Conservation (phyloP, 2,797 vertebrate genomes). For the Cyprinodon diabolis region DNA sequence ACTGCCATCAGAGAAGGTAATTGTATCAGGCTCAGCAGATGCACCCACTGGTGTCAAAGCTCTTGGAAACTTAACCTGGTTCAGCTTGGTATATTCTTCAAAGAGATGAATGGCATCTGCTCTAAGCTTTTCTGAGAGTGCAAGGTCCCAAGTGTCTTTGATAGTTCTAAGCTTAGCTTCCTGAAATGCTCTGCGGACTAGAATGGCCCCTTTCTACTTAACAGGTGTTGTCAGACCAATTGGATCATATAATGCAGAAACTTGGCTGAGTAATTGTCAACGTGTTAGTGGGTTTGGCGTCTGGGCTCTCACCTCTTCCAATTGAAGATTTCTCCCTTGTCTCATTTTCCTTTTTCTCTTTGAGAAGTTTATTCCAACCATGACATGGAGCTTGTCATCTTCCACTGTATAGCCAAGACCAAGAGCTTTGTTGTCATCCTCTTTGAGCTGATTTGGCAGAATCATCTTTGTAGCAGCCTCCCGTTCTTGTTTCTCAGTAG, state of each 20-base stretch:
- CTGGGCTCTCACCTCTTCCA: neutral
- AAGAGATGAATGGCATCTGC: constrained; percentile 32
- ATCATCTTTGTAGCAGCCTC: fast-evolving
- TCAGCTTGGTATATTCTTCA: constrained; percentile 25
- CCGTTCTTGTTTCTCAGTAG: too few relatives aligned
- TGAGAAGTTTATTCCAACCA: neutral
- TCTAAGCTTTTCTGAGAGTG: neutral
- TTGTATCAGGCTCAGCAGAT: neutral
- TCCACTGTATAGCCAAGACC: fast-evolving
- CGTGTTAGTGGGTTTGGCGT: neutral
- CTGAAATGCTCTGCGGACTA: neutral
- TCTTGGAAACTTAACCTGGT: constrained; percentile 21
- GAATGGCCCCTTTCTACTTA: too few relatives aligned
- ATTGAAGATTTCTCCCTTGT: neutral
- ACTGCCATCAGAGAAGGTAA: constrained; percentile 46
- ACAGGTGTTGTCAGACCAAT: too few relatives aligned
- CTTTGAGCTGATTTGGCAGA: neutral
- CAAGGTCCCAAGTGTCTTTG: neutral
- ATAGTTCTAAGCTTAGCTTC: neutral
- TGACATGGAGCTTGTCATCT: neutral
- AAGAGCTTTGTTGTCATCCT: neutral
- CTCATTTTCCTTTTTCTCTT: neutral
- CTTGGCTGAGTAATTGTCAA: too few relatives aligned
- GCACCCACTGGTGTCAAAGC: neutral
- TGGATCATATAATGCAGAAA: too few relatives aligned